Percentiles rank a stretch among this genome's conserved stretches.
Evolutionary conservation across 1,140 invertebrate species (phyloP).

Genomic region (Dreissena polymorpha): DNA sequence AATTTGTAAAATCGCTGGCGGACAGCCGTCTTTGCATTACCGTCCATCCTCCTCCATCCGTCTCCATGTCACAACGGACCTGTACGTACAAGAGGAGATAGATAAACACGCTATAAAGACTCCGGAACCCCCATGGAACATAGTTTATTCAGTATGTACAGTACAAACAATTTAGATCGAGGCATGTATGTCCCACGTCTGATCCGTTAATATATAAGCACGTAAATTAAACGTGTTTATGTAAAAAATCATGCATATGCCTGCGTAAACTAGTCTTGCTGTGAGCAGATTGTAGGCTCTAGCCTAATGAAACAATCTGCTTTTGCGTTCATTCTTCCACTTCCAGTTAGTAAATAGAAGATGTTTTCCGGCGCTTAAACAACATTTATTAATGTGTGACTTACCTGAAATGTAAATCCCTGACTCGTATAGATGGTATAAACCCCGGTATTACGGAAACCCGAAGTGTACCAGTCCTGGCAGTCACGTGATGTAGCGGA

Average conservation of each 20-base stretch:
- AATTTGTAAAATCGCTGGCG: constrained; percentile 16
- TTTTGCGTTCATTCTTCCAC: neutral
- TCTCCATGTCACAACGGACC: constrained; percentile 1
- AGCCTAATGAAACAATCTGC: too few species aligned
- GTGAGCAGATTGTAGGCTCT: neutral
- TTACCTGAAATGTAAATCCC: neutral
- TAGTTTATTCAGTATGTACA: too few species aligned
- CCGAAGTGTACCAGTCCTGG: neutral
- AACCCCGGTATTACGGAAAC: neutral
- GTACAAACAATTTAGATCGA: too few species aligned
- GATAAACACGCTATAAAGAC: neutral
- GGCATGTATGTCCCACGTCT: too few species aligned
- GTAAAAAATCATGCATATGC: neutral
- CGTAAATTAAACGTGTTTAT: neutral
- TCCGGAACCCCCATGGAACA: too few species aligned
- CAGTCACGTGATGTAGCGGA: neutral
- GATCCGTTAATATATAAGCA: too few species aligned
- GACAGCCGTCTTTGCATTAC: constrained; percentile 11
- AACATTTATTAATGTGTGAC: too few species aligned
- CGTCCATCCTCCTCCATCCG: constrained; percentile 13
- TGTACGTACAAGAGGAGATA: neutral
- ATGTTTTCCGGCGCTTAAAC: too few species aligned
- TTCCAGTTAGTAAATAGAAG: neutral
- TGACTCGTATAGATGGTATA: neutral
- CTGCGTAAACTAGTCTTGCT: neutral